These are phyloP conservation scores for Carlito syrichta DNA, from an alignment of 2,113 vertebrate species.

Conservation along the genomic window DNA sequence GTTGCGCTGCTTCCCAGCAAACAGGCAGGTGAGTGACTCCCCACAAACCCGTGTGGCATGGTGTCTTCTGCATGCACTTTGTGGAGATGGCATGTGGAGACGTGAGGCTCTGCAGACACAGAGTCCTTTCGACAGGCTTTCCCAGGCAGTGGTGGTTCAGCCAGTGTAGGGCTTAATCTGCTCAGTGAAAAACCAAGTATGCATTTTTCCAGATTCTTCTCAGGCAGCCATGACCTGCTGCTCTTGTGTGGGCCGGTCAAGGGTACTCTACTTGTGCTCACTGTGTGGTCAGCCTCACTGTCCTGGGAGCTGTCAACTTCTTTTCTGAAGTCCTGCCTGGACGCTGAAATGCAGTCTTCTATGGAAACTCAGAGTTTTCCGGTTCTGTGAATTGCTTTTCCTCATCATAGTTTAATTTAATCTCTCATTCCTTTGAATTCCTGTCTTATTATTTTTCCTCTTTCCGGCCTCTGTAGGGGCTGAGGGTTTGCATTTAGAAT, in stretches of 20 bases:
- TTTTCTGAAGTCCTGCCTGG: no score
- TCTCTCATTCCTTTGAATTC: neutral
- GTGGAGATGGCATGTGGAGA: fast-evolving
- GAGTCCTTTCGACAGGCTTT: neutral
- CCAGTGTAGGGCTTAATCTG: neutral
- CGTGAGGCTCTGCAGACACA: fast-evolving
- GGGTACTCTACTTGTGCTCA: neutral
- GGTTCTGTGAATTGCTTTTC: neutral
- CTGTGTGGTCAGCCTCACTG: fast-evolving
- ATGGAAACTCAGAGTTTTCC: no score
- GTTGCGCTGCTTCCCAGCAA: conserved; percentile 82
- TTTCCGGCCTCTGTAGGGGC: no score
- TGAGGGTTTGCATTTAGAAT: neutral
- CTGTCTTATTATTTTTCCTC: neutral
- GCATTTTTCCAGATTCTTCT: neutral
- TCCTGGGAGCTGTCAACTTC: neutral
- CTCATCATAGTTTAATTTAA: neutral
- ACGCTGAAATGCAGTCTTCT: neutral
- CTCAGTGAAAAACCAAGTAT: neutral
- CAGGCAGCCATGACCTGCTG: neutral
- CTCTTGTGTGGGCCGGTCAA: fast-evolving
- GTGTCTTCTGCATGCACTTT: fast-evolving
- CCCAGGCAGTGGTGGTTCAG: fast-evolving
- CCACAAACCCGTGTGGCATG: neutral
- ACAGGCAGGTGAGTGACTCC: conserved; percentile 81